Conservation (phyloP, 2,888 invertebrate species). For the Volucella inflata region DNA sequence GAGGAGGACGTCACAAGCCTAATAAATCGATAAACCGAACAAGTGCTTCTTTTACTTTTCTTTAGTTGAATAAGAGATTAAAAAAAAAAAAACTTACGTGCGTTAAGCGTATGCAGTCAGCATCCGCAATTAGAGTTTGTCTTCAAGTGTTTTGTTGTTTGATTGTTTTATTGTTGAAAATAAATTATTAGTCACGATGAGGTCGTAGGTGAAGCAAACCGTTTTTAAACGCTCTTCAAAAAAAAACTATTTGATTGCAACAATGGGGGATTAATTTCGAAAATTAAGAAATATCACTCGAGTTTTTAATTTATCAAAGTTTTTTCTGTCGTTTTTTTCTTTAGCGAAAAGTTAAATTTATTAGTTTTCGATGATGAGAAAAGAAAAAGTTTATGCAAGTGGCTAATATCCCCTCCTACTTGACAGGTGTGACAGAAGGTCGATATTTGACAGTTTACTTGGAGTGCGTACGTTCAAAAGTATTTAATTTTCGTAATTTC, state of each 20-base stretch:
- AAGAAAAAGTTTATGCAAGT: conserved; percentile 53
- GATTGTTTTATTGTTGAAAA: conserved; percentile 50
- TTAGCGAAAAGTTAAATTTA: neutral
- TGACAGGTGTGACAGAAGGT: conserved; percentile 5
- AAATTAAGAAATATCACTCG: neutral
- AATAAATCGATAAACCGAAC: conserved; percentile 65
- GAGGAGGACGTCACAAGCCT: conserved; percentile 48
- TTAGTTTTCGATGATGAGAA: conserved; percentile 1
- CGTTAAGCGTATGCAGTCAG: conserved; percentile 49
- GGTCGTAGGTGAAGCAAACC: conserved; percentile 12
- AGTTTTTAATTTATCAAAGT: neutral
- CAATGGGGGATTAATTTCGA: neutral
- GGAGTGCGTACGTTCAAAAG: neutral
- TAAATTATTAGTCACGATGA: conserved; percentile 64
- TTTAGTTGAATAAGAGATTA: neutral
- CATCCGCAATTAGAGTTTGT: conserved; percentile 40
- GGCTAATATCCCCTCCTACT: conserved; percentile 24
- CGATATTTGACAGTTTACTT: conserved; percentile 14
- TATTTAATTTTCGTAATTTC: neutral
- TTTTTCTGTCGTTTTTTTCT: neutral
- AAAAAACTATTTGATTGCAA: neutral
- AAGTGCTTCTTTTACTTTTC: neutral
- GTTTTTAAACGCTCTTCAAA: conserved; percentile 12
- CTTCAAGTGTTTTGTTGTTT: conserved; percentile 46
- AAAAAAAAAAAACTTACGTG: conserved; percentile 46